Evolutionary conservation across 1,140 invertebrate species (phyloP).

Genomic region (Zaprionus inermis): DNA sequence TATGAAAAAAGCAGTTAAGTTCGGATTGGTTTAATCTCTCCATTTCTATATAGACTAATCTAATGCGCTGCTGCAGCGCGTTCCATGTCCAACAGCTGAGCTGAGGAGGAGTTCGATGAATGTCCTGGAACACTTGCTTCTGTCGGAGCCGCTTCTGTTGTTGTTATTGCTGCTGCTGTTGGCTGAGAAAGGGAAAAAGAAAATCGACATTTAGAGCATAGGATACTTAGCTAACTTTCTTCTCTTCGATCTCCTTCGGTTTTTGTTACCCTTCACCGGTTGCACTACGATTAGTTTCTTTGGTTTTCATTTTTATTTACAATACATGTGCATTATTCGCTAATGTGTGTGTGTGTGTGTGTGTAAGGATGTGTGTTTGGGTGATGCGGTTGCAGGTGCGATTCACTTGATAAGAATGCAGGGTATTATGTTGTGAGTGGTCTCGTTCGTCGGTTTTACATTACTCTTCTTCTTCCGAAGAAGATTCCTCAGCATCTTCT

Average conservation of each 20-base stretch:
- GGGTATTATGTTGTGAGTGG: constrained; percentile 5
- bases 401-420: constrained; percentile 28
- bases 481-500: constrained; percentile 12
- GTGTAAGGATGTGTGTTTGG: constrained; percentile 27
- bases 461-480: constrained; percentile 43
- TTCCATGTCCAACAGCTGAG: constrained; percentile 60
- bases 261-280: constrained; percentile 52
- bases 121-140: background rate
- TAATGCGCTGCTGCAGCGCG: constrained; percentile 58
- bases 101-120: constrained; percentile 46
- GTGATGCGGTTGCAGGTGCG: constrained; percentile 6
- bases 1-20: constrained; percentile 26
- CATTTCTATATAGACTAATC: background rate
- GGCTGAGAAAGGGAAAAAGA: constrained; percentile 27
- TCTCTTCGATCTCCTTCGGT: background rate
- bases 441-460: constrained; percentile 16
- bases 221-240: background rate
- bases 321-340: constrained; percentile 63
- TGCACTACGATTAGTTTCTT: constrained; percentile 50
- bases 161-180: constrained; percentile 13
- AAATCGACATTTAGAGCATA: constrained; percentile 20
- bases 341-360: constrained; percentile 45
- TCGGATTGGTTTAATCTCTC: background rate
- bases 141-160: constrained; percentile 2
- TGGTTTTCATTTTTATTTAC: constrained; percentile 64